phyloP scores from a whole-genome alignment of 2,113 vertebrate species.

The Pseudois nayaur region DNA sequence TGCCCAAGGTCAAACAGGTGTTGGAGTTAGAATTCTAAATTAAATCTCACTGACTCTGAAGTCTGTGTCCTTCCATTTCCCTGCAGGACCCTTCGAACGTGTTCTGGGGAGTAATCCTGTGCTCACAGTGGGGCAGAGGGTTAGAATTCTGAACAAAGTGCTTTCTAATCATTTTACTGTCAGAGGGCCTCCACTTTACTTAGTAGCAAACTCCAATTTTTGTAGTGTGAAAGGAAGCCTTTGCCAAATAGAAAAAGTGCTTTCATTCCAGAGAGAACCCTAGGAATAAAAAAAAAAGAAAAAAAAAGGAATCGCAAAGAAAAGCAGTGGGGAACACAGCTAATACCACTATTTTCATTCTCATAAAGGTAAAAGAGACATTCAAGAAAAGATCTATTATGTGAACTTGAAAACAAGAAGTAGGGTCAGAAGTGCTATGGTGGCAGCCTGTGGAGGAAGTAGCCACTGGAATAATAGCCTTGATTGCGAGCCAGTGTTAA shows the following conservation, averaged over 20 bases:
- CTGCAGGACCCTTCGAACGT: not conserved
- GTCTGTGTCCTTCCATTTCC: not conserved
- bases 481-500: conserved; percentile 65
- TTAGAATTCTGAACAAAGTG: conserved; percentile 54
- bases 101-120: conserved; percentile 35
- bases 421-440: conserved; percentile 34
- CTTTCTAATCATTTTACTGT: conserved; percentile 57
- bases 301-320: conserved; percentile 30
- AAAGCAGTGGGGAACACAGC: conserved; percentile 38
- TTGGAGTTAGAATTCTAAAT: not conserved
- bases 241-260: conserved; percentile 54
- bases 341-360: conserved; percentile 33
- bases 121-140: conserved; percentile 40
- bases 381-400: conserved; percentile 61
- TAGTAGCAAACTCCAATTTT: conserved; percentile 50
- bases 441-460: conserved; percentile 2
- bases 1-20: not conserved
- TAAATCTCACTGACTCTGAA: not conserved
- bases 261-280: conserved; percentile 51
- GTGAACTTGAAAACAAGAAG: conserved; percentile 57
- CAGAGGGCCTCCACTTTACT: conserved; percentile 34
- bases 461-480: conserved; percentile 47
- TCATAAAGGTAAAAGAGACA: conserved; percentile 40
- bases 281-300: not conserved
- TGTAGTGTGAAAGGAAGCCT: conserved; percentile 54